phyloP scores from a whole-genome alignment of 2,888 invertebrate species.

The Melieria crassipennis region DNA sequence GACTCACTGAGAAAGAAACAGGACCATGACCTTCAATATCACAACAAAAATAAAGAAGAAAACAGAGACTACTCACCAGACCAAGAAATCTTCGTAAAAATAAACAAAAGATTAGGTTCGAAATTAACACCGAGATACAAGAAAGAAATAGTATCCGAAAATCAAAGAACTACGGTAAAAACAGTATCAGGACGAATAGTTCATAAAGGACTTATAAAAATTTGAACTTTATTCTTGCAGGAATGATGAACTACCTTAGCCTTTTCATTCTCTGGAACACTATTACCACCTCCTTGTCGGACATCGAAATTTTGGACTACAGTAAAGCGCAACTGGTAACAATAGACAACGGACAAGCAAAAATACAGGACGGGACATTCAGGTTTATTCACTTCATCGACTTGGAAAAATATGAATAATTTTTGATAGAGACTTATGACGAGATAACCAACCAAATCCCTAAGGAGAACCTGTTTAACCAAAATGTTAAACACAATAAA shows the following conservation, averaged over 20 bases:
- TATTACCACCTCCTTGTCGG: neutral
- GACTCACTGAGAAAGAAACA: no score
- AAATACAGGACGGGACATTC: conserved; percentile 20
- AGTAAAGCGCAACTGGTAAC: conserved; percentile 7
- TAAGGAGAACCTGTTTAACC: no score
- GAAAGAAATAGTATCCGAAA: no score
- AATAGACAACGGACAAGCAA: conserved; percentile 14
- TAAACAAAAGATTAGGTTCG: no score
- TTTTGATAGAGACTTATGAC: conserved; percentile 10
- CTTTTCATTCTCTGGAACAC: neutral
- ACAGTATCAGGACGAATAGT: conserved; percentile 3
- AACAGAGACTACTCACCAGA: no score
- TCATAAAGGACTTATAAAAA: conserved; percentile 9
- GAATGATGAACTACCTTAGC: no score
- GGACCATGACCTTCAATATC: no score
- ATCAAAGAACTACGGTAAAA: conserved; percentile 2
- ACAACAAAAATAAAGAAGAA: no score
- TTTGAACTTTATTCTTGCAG: neutral
- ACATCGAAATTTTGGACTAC: conserved; percentile 14
- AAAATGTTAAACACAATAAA: no score
- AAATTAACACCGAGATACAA: no score
- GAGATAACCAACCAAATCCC: no score
- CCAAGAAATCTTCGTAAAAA: no score
- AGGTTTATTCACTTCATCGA: conserved; percentile 22
- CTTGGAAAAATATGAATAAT: conserved; percentile 12